Base-by-base conservation (phyloP, 2,113 vertebrate genomes). In the Aepyceros melampus region DNA sequence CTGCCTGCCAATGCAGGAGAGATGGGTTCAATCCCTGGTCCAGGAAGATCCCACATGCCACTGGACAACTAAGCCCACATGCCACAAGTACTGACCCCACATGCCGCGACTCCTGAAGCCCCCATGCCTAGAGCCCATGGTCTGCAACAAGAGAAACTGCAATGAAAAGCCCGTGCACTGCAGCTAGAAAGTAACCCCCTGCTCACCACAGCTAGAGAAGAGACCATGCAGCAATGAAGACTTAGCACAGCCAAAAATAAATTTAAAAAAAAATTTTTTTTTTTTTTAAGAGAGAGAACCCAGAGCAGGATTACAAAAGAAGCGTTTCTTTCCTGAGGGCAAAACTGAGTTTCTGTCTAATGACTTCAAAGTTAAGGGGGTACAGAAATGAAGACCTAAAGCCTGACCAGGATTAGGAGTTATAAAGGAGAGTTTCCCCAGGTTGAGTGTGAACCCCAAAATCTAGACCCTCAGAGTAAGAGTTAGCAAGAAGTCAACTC, bases 181-280 rank as follows among this genome's bases (percentile, higher is more conserved):
- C 71, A 43, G 13, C 71, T 43, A 25, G 71, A 74, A 23, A 74
- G 21, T 74, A 40, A 25, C 11, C 23, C 40, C 23, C 71, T 43
- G 40, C 40, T 76, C 40, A 33, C 71, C 40, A 76, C 71, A 43
- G 40, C 71, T 43, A 76, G 40, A 76, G 40, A 43, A 27, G 40
- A 76, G 71, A 43, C 40, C 12, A 33, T 1, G 1, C 40, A 76
- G 71, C 71, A 27, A 14, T 76, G 40, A 43, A 76, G 23, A 76
- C 36, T 27, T 27, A 76, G 36, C 71, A 76, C 23, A 14, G 40
- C 23, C 71, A n/a, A 47, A 79, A 79, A 9, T 45, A 78, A 27
- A 31, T 16, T 43, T 3, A 13, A 29, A 58, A 23, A 71, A 71
- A 67, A n/a, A 5, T 0, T 2, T 9, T n/a, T 67, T 64, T 17